A percentile compares a stretch with the other conserved stretches of the same genome.
phyloP scores from a whole-genome alignment of 2,888 invertebrate species.

The Tolmerus cingulatus region DNA sequence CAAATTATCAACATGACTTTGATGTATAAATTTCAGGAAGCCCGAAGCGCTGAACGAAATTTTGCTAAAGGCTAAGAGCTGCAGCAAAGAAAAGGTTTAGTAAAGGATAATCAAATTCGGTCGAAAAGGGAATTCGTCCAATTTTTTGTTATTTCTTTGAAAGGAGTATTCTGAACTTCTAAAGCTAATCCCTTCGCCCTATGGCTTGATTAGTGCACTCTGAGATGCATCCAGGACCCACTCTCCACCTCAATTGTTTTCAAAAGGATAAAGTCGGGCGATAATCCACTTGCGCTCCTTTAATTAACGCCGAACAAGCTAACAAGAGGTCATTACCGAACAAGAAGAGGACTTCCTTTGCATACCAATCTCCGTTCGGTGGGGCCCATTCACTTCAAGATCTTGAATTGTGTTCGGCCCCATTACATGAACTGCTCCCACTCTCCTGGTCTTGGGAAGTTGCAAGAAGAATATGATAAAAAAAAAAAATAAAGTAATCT shows the following conservation, averaged over 20 bases:
- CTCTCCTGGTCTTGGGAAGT: background rate
- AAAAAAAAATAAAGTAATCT: background rate
- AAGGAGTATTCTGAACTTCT: background rate
- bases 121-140: background rate
- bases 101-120: background rate
- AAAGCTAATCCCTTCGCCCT: background rate
- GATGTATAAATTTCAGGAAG: no score
- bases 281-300: background rate
- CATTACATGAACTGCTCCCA: background rate
- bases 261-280: background rate
- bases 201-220: background rate
- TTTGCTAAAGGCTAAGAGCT: background rate
- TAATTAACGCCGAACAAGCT: slow-evolving; percentile 10
- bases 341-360: background rate
- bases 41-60: background rate
- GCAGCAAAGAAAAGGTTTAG: background rate
- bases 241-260: background rate
- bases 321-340: slow-evolving; percentile 11
- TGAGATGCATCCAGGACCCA: background rate
- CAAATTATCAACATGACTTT: no score
- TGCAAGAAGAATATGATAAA: background rate
- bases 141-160: background rate
- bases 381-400: background rate
- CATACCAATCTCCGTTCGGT: background rate
- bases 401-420: background rate